Conservation (phyloP, 1,140 invertebrate genomes). For the Micrasema minimum region DNA sequence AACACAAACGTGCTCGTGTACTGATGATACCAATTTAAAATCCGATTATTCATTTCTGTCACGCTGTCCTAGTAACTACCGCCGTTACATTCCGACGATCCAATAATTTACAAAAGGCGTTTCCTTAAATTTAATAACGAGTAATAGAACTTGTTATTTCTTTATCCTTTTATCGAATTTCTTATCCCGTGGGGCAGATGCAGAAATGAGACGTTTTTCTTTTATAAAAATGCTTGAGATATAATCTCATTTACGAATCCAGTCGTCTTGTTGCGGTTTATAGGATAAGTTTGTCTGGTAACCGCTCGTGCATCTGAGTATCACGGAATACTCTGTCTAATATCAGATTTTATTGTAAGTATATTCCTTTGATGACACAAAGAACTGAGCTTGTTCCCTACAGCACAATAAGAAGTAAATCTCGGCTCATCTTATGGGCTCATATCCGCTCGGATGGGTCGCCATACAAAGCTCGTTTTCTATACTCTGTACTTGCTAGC, state of each 20-base stretch:
- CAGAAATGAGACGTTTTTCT: constrained; percentile 7
- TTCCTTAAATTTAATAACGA: constrained; percentile 11
- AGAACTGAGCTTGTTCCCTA: constrained; percentile 47
- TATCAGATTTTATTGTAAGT: constrained; percentile 54
- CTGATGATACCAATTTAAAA: constrained; percentile 40
- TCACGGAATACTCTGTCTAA: constrained; percentile 44
- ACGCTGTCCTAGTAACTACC: constrained; percentile 16
- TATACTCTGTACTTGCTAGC: constrained; percentile 31
- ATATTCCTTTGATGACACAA: constrained; percentile 54
- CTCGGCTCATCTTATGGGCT: constrained; percentile 53
- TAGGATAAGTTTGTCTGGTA: constrained; percentile 21
- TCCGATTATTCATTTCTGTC: constrained; percentile 36
- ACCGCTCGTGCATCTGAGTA: constrained; percentile 40
- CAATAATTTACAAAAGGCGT: not conserved
- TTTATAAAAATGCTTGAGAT: constrained; percentile 32
- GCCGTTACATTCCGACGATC: constrained; percentile 3
- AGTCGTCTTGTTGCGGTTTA: constrained; percentile 33
- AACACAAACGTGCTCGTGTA: constrained; percentile 16
- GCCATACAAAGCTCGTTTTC: constrained; percentile 43
- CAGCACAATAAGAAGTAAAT: constrained; percentile 52
- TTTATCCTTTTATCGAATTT: constrained; percentile 31
- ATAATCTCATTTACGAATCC: constrained; percentile 40
- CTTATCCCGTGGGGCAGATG: not conserved
- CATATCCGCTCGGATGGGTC: constrained; percentile 52
- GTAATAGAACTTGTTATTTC: constrained; percentile 27